Evolutionary conservation across 2,113 vertebrate species (phyloP).

Genomic region (Eleginops maclovinus): DNA sequence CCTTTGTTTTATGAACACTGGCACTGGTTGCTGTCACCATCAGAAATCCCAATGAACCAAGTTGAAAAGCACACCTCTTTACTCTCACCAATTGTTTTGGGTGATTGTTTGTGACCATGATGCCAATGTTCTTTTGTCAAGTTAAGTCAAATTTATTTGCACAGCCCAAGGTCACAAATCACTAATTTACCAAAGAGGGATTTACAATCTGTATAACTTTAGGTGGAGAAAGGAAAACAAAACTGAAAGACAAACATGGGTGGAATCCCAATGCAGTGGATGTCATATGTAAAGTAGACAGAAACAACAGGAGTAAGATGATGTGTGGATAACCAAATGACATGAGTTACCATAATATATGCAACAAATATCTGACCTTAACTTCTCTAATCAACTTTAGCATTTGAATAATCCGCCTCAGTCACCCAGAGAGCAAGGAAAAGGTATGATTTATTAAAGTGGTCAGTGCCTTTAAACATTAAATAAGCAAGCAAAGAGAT

Average conservation of each 20-base stretch:
- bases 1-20: slow-evolving; percentile 14
- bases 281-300: not conserved
- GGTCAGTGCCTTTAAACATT: slow-evolving; percentile 49
- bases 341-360: not conserved
- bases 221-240: no score
- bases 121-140: not conserved
- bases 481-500: slow-evolving; percentile 59
- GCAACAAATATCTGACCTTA: not conserved
- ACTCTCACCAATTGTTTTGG: not conserved
- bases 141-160: not conserved
- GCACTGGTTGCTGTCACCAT: not conserved
- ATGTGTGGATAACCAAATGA: not conserved
- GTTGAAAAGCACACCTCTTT: slow-evolving; percentile 4
- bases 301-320: not conserved
- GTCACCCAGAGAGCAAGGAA: not conserved
- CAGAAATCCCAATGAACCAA: slow-evolving; percentile 15
- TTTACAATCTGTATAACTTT: not conserved
- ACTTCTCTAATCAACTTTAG: slow-evolving; percentile 23
- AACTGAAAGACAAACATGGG: not conserved
- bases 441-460: slow-evolving; percentile 67
- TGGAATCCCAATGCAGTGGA: not conserved
- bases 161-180: not conserved
- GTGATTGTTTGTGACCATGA: not conserved
- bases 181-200: not conserved
- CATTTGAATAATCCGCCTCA: slow-evolving; percentile 15